Evolutionary conservation across 1,140 invertebrate species (phyloP).

Genomic region (Neodiprion fabricii): DNA sequence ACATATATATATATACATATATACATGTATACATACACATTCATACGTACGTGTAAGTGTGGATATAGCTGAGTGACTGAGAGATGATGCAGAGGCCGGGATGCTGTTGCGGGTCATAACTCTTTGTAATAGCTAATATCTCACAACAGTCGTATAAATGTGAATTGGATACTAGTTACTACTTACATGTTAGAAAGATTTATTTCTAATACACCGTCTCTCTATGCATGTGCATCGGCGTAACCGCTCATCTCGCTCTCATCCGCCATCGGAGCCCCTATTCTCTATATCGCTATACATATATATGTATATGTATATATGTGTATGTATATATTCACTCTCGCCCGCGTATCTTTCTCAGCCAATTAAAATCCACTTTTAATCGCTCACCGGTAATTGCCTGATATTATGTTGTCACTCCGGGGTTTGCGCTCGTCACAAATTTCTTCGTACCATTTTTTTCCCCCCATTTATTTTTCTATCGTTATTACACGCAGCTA

Average conservation of each 20-base stretch:
- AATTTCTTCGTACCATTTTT: not conserved
- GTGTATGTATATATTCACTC: constrained; percentile 30
- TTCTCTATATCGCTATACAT: not conserved
- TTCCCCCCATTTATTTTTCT: constrained; percentile 14
- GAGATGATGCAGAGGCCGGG: constrained; percentile 35
- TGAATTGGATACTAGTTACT: constrained; percentile 59
- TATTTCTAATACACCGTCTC: constrained; percentile 38
- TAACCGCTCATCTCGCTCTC: constrained; percentile 9
- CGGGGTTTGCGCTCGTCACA: constrained; percentile 39
- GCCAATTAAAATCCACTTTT: constrained; percentile 57
- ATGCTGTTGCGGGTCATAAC: constrained; percentile 39
- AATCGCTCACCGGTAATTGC: constrained; percentile 57
- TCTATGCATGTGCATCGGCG: no score
- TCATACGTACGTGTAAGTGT: no score
- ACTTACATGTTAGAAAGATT: constrained; percentile 54
- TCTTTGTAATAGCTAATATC: constrained; percentile 58
- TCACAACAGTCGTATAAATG: constrained; percentile 54
- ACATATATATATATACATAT: no score
- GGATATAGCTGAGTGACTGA: constrained; percentile 15
- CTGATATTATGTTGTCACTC: constrained; percentile 52
- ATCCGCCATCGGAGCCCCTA: constrained; percentile 21
- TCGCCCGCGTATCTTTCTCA: constrained; percentile 36
- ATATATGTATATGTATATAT: constrained; percentile 2
- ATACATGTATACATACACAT: no score
- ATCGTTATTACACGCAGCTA: constrained; percentile 12